Evolutionary conservation across 2,797 vertebrate species (phyloP), one percentile per base, ranked within the genome.

Genomic region (Anolis apletophallus): DNA sequence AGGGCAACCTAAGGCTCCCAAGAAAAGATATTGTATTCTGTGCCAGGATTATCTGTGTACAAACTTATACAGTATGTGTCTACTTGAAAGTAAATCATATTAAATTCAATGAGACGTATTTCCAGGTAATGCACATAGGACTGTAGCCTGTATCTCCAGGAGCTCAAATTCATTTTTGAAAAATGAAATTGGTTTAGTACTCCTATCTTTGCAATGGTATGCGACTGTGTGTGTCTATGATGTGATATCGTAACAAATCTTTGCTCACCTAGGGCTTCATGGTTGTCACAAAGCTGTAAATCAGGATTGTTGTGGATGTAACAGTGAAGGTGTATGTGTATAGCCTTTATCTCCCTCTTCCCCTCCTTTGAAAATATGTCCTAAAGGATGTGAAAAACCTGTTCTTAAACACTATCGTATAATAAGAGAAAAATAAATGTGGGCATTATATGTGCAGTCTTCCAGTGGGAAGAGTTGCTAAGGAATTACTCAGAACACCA

Each of bases 111-210:
- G 52, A 11, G 8, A 29, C 14, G 34, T 40, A 13, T 40, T 83
- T 55, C 55, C 52, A 40, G 54, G 69, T 40, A 73, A 72, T 73
- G 13, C 26, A 36, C 23, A 46, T 34, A 73, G 23, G 71, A 46
- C 29, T 57, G 69, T 14, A 73, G 71, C 9, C 5, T 19, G 14
- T 88, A 90, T 85, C 81, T 94, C 86, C 87, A 90, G 81, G 91
- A 88, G 81, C 79, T 79, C 84, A 87, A 85, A 87, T 93, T 92
- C 86, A 90, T 85, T 84, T 91, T 91, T 81, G 46, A 88, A 59
- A 74, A 84, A 86, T 52, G 72, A 84, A 88, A 93, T 71, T 85
- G 93, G 72, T 85, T 85, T 87, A 86, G 78, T 73, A 36, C 52
- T 19, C 64, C 34, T 77, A 32, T 19, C 57, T 80, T 80, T 55